Evolutionary conservation across 2,113 vertebrate genomes (phyloP), one percentile per base, ranked within the genome.

Genomic region (Ceyx cyanopectus): DNA sequence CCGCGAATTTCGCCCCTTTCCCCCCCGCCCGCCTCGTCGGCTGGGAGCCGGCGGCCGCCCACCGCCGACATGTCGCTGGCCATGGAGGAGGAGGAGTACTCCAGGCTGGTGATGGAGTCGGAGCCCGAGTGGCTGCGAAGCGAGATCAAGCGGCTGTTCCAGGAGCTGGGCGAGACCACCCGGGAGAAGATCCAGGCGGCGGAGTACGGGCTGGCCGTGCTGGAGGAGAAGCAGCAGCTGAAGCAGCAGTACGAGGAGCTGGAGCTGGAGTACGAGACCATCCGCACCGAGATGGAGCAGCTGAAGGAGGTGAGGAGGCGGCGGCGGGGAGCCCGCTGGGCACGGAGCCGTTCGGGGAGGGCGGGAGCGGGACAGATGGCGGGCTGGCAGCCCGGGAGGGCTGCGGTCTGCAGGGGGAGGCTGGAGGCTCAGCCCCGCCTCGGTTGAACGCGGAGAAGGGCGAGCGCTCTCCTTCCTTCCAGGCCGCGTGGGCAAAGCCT

Each of bases 101-200:
- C 97, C 78, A 97, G 97, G 43, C 97, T 99, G 97, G 98, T 98
- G 95, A 98, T 98, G 75, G 98, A 98, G 95, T 98, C 98, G 91
- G 98, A 98, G 81, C 98, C 99, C 19, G 98, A 99, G 94, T 99
- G 99, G 98, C 98, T 99, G 90, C 98, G 97, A 56, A 96, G 94
- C 16, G 99, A 99, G 97, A 96, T 99, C 51, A 98, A 98, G 94
- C 98, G 99, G 81, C 97, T 99, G 34, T 97, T 97, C 63, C 98
- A 98, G 80, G 99, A 99, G 96, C 98, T 99, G 93, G 97, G 98
- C 24, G 99, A 99, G 86, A 99, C 99, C 87, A 99, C 98, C 85
- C 98, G 98, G 14, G 98, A 99, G 97, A 99, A 99, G 98, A 99
- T 99, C 97, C 99, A 99, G 97, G 99, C 99, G 82, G 99, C 99